phyloP scores from a whole-genome alignment of 1,140 invertebrate species.

The Drosophila pruinosa region DNA sequence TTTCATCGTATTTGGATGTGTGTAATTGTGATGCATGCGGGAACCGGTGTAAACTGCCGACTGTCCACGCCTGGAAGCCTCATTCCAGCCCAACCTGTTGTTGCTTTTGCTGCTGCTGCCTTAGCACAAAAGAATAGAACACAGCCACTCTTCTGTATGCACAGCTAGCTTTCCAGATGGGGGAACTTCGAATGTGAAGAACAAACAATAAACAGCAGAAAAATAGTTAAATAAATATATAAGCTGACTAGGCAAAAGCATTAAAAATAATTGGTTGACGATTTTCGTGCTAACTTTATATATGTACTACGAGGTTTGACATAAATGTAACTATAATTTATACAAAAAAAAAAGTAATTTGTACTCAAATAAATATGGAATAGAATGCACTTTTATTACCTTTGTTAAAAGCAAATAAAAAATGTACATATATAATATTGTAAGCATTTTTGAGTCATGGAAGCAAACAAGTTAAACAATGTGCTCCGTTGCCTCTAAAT shows the following conservation, averaged over 20 bases:
- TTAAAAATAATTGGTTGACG: no score
- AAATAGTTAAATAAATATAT: neutral
- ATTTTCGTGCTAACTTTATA: neutral
- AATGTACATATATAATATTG: no score
- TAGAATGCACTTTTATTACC: no score
- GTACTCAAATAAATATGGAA: no score
- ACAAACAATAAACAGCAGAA: neutral
- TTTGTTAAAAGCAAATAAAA: no score
- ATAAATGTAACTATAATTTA: no score
- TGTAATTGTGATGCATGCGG: slow-evolving; percentile 13
- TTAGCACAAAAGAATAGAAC: slow-evolving; percentile 23
- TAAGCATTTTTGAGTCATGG: no score
- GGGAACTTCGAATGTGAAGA: slow-evolving; percentile 4
- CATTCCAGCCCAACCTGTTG: slow-evolving; percentile 30
- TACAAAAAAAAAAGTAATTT: no score
- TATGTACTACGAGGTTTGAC: no score
- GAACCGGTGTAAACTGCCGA: slow-evolving; percentile 55
- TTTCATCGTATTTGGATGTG: slow-evolving; percentile 44
- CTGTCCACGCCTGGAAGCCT: slow-evolving; percentile 21
- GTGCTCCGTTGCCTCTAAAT: neutral
- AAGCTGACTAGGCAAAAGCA: neutral
- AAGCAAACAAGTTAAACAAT: no score
- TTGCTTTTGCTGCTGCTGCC: slow-evolving; percentile 9
- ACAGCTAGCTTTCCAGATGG: neutral
- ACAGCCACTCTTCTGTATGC: neutral